Percentiles rank a stretch among this genome's conserved stretches.
phyloP scores from a whole-genome alignment of 2,888 invertebrate species.

The Galeopsomyia nigrocyanea region DNA sequence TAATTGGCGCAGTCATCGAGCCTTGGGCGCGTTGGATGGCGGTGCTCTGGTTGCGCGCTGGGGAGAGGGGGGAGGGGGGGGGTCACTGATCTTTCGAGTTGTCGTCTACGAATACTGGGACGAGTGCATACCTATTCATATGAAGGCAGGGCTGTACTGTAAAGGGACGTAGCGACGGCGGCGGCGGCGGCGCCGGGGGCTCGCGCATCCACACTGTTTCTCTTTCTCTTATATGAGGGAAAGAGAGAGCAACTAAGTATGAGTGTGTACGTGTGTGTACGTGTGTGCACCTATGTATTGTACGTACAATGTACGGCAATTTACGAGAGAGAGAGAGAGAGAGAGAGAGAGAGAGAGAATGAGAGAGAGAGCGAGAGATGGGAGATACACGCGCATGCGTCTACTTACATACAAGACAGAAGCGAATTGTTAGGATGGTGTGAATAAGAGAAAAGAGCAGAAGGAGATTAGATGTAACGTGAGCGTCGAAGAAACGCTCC shows the following conservation, averaged over 20 bases:
- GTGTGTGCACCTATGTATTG: conserved; percentile 52
- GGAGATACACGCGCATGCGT: background rate
- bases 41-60: conserved; percentile 3
- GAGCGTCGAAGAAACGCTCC: too few species aligned
- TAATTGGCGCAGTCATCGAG: conserved; percentile 49
- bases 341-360: conserved; percentile 22
- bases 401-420: too few species aligned
- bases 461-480: conserved; percentile 9
- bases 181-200: conserved; percentile 30
- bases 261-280: conserved; percentile 40
- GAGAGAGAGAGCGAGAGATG: background rate
- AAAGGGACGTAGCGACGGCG: conserved; percentile 33
- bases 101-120: conserved; percentile 51
- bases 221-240: conserved; percentile 20
- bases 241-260: background rate
- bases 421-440: too few species aligned
- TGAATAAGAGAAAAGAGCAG: conserved; percentile 3
- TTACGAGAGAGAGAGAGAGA: background rate
- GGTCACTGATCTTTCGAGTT: conserved; percentile 61
- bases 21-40: conserved; percentile 11
- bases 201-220: conserved; percentile 19
- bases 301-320: conserved; percentile 46
- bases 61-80: conserved; percentile 49
- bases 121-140: conserved; percentile 52
- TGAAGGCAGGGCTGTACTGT: conserved; percentile 27